phyloP scores from a whole-genome alignment of 2,888 invertebrate genomes.

The Boloria selene region DNA sequence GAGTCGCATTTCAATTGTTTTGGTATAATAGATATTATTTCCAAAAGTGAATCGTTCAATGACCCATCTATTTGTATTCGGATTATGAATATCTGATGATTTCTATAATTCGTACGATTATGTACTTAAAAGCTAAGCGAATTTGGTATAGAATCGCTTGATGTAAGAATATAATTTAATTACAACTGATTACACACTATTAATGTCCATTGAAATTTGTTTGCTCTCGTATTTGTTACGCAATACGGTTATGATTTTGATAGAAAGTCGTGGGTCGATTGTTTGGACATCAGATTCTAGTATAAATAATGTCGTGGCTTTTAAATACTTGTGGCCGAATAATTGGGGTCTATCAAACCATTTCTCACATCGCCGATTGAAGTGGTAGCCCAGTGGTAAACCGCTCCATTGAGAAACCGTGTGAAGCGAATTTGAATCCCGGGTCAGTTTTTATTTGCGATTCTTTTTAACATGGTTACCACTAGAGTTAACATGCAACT shows the following conservation, averaged over 20 bases:
- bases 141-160: constrained; percentile 15
- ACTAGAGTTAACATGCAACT: no score
- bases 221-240: constrained; percentile 21
- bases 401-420: no score
- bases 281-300: constrained; percentile 10
- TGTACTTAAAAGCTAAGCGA: neutral
- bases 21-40: constrained; percentile 45
- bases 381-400: no score
- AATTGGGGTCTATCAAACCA: no score
- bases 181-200: constrained; percentile 31
- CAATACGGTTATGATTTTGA: constrained; percentile 23
- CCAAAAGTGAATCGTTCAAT: constrained; percentile 47
- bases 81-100: constrained; percentile 44
- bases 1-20: constrained; percentile 25
- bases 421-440: no score
- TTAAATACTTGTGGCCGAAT: no score
- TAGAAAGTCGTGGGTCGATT: constrained; percentile 4
- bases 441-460: no score
- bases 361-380: no score
- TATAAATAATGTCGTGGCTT: neutral
- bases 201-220: constrained; percentile 32
- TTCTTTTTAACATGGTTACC: no score
- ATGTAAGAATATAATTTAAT: constrained; percentile 21
- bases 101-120: constrained; percentile 19
- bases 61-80: constrained; percentile 49